Evolutionary conservation across 2,888 invertebrate genomes (phyloP), one percentile per base, ranked within the genome.

Genomic region (Drosophila nr. fundita): DNA sequence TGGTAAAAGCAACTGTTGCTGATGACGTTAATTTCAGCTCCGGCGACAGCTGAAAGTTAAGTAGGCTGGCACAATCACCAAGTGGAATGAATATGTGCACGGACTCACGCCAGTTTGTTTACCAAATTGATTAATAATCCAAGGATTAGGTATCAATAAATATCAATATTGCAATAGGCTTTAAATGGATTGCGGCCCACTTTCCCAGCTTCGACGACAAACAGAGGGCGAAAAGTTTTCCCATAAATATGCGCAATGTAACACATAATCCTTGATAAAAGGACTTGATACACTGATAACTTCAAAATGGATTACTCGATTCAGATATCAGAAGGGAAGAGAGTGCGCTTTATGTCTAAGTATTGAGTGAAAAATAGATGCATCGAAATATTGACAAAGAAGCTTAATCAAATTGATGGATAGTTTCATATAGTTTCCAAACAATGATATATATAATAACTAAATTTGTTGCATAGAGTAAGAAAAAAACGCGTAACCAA

Each of bases 241-340:
- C 61, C 71, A 78, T 79, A 76, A 78, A 69, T 69, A 70, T 68
- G 50, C 34, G 71, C 72, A 42, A 52, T 72, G 66, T 34, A 21
- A n/a, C n/a, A 34, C 58, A 24, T 68, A 68, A 80, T 80, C 64
- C 64, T 38, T 57, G 49, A 58, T 68, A 55, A 58, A 58, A 34
- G 18, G 38, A 78, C 83, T 75, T 59, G 69, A 73, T 73, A 81
- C 75, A 76, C 88, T 86, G 81, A 86, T 83, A 88, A 83, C 77
- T 72, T 67, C 64, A 75, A 73, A 83, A 81, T 68, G 83, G 74
- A 74, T 83, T 83, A 83, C 73, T 78, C 57, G 36, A 72, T 75
- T 76, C 40, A 38, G 53, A 45, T 53, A 40, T 55, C 21, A 52
- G 13, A 38, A 49, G 34, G 49, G 48, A 15, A 11, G 27, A 36